Evolutionary conservation across 1,140 invertebrate genomes (phyloP).

Genomic region (Palaemon carinicauda): DNA sequence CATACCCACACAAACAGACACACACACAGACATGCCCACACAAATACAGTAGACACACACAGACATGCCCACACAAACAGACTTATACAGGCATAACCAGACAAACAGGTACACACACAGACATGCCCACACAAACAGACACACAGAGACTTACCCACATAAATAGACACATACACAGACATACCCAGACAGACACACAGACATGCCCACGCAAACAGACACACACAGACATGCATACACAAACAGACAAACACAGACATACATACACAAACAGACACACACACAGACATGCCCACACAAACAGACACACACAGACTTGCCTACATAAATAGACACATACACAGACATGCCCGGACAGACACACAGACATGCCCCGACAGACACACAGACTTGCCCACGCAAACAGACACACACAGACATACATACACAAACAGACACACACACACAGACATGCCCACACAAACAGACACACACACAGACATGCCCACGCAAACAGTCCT

Average conservation of each 20-base stretch:
- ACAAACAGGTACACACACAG: no score
- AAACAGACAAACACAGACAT: not conserved
- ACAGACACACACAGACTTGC: not conserved
- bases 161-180: conserved; percentile 9
- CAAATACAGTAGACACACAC: no score
- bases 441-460: no score
- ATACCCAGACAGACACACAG: not conserved
- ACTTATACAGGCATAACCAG: no score
- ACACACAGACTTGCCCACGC: conserved; percentile 3
- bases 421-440: not conserved
- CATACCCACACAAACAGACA: no score
- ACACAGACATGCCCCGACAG: not conserved
- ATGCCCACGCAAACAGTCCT: no score
- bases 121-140: no score
- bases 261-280: not conserved
- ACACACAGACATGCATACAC: not conserved
- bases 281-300: not conserved
- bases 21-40: no score
- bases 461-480: no score
- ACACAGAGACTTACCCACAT: not conserved
- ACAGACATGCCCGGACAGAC: not conserved
- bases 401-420: conserved; percentile 11
- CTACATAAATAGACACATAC: not conserved
- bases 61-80: no score
- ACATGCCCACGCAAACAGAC: not conserved